Evolutionary conservation across 2,888 invertebrate genomes (phyloP), one percentile per base, ranked within the genome.

Genomic region (Liodrosophila aerea): DNA sequence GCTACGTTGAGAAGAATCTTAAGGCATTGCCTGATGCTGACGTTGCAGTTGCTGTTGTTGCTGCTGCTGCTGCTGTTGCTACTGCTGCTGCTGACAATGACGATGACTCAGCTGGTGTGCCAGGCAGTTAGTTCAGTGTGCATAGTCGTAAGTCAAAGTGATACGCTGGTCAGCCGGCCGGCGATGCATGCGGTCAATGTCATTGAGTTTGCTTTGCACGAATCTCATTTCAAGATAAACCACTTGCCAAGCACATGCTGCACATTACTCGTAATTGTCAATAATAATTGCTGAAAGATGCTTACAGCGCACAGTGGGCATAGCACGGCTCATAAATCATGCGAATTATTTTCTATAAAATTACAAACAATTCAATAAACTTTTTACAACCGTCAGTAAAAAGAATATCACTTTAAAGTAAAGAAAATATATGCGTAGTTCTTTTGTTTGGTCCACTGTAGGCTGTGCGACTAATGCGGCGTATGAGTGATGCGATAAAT

Each of bases 221-320:
- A 87, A 87, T 82, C 62, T 43, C 75, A 82, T 80, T 86, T 87
- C 86, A 88, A 87, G 88, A 87, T 67, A 82, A 87, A 87, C 87
- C 64, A 76, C 85, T 84, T 76, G 75, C 47, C 60, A 66, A 54
- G 70, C 74, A 62, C 68, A 75, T 50, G 76, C 34, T 69, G 60
- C 64, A 63, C 63, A 82, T 72, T 78, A 72, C 69, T 64, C 57
- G 68, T 66, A 75, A 77, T 76, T 78, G 72, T 65, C 72, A 75
- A 75, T 65, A 61, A 58, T 71, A 71, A 71, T 74, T 64, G 69
- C 61, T 52, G 37, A 62, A 58, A 65, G 73, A 77, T 74, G 81
- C 70, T 69, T 53, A 40, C 22, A 49, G 34, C n/a, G 50, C 53
- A 58, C 58, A 41, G 58, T 70, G 58, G 39, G 18, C 18, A 18